Conservation (phyloP, 2,797 vertebrate genomes). For the Phoxinus dragarum region DNA sequence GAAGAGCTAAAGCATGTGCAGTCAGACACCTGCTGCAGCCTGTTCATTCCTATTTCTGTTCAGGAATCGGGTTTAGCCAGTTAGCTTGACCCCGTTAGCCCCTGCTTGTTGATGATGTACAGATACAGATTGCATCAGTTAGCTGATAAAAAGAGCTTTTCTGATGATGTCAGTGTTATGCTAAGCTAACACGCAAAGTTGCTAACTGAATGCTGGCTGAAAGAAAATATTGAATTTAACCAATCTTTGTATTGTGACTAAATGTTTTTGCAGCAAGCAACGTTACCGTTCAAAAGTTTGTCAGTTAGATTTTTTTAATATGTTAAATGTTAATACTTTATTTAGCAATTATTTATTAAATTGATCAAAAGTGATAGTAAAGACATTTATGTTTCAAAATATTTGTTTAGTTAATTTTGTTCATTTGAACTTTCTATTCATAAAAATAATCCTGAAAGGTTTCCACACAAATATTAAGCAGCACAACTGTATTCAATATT, state of each 20-base stretch:
- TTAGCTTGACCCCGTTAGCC: background rate
- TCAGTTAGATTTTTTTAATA: too few relatives aligned
- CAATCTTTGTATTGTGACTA: background rate
- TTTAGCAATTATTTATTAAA: too few relatives aligned
- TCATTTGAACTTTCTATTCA: background rate
- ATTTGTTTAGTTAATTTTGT: too few relatives aligned
- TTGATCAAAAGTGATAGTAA: too few relatives aligned
- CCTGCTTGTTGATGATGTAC: background rate
- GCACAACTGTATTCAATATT: background rate
- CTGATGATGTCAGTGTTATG: background rate
- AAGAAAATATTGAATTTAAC: background rate
- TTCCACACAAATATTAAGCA: background rate
- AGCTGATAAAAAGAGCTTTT: background rate
- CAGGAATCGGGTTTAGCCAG: background rate
- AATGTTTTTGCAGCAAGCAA: background rate
- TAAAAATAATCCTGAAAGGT: background rate
- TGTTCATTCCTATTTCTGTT: background rate
- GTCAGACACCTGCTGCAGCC: constrained; percentile 62
- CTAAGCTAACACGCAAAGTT: background rate
- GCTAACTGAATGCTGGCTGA: background rate
- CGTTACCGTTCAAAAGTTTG: background rate
- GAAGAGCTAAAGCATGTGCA: constrained; percentile 56
- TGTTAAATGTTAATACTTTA: too few relatives aligned
- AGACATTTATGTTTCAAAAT: too few relatives aligned
- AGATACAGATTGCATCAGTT: background rate